A percentile compares a stretch with the other conserved stretches of the same genome.
phyloP scores from a whole-genome alignment of 35 echinoderm and acorn worm genomes.

The Eucidaris tribuloides region DNA sequence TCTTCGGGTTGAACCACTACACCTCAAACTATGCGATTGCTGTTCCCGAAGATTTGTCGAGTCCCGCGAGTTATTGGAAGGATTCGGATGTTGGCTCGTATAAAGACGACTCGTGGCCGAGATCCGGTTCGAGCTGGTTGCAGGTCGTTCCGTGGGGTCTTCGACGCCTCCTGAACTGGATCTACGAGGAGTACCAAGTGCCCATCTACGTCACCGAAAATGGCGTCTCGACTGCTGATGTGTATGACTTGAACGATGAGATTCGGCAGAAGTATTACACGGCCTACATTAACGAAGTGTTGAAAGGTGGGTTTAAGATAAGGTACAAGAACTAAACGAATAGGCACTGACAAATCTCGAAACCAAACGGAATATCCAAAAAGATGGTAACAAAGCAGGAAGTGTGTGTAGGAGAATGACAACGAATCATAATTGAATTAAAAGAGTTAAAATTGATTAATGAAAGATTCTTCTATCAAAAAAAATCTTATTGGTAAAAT shows the following conservation, averaged over 20 bases:
- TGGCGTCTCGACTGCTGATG: constrained; percentile 52
- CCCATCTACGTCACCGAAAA: constrained; percentile 78
- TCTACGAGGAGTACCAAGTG: constrained; percentile 47
- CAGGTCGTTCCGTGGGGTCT: constrained; percentile 75
- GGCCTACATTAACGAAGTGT: constrained; percentile 75
- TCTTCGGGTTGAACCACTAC: constrained; percentile 71
- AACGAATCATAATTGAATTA: too few relatives aligned
- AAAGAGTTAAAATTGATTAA: too few relatives aligned
- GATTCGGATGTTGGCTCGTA: constrained; percentile 51
- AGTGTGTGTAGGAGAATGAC: too few relatives aligned
- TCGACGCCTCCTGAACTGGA: constrained; percentile 52
- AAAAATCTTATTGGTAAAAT: too few relatives aligned
- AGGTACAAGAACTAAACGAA: too few relatives aligned
- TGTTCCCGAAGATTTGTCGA: background rate
- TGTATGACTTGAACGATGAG: constrained; percentile 40
- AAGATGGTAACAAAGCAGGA: too few relatives aligned
- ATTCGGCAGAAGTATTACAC: constrained; percentile 51
- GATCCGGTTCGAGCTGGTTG: constrained; percentile 72
- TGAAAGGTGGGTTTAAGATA: constrained; percentile 61
- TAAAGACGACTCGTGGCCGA: constrained; percentile 67
- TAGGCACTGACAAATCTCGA: too few relatives aligned
- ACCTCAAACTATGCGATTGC: background rate
- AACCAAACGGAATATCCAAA: too few relatives aligned
- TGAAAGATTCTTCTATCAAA: too few relatives aligned
- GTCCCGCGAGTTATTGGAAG: background rate